These are phyloP conservation scores for Leptinotarsa rubiginosa DNA, from an alignment of 2,888 invertebrate species.

Conservation along the genomic window DNA sequence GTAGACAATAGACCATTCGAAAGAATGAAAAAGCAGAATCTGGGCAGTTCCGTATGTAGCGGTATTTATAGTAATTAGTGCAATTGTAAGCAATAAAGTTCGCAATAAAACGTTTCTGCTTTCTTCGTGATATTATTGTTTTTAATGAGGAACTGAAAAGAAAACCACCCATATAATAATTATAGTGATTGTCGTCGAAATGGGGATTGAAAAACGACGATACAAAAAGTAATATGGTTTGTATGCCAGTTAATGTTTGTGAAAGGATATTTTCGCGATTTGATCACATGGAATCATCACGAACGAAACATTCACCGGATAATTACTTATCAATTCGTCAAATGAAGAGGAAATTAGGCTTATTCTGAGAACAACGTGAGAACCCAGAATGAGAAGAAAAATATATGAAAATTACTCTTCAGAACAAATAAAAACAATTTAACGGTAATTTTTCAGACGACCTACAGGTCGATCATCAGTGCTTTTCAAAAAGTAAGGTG, in stretches of 20 bases:
- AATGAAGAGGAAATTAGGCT: neutral
- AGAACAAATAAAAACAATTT: too few relatives aligned
- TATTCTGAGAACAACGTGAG: neutral
- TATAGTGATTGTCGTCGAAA: conserved; percentile 3
- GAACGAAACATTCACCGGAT: neutral
- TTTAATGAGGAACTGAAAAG: conserved; percentile 7
- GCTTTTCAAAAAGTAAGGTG: too few relatives aligned
- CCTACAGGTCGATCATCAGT: too few relatives aligned
- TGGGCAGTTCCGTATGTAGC: neutral
- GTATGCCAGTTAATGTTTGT: neutral
- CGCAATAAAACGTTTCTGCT: neutral
- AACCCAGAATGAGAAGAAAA: neutral
- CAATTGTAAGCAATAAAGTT: conserved; percentile 9
- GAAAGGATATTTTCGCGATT: neutral
- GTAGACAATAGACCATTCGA: conserved; percentile 8
- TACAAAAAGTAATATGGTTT: neutral
- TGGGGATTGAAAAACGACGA: neutral
- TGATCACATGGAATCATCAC: neutral
- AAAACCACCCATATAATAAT: conserved; percentile 3
- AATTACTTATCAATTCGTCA: neutral
- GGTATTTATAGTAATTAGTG: conserved; percentile 17
- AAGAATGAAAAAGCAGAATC: neutral
- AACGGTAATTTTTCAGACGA: too few relatives aligned
- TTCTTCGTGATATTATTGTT: conserved; percentile 10
- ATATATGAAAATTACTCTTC: too few relatives aligned